Evolutionary conservation across 1,140 invertebrate genomes (phyloP).

Genomic region (Acromyrmex charruanus): DNA sequence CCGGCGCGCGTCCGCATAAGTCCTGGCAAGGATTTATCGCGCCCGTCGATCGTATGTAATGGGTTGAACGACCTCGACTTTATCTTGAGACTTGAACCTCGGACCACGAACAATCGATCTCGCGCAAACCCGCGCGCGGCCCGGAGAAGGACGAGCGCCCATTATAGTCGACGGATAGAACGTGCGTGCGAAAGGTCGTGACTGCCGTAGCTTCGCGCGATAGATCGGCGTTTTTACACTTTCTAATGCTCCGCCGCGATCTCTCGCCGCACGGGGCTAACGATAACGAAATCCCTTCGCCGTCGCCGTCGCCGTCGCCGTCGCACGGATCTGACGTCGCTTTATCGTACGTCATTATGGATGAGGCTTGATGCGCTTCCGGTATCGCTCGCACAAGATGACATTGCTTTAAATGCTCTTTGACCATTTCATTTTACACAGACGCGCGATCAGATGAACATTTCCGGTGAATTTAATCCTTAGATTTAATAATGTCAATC

Average conservation of each 20-base stretch:
- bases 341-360: slow-evolving; percentile 50
- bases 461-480: background rate
- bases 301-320: background rate
- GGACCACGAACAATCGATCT: slow-evolving; percentile 74
- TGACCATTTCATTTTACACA: slow-evolving; percentile 6
- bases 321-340: slow-evolving; percentile 3
- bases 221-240: slow-evolving; percentile 65
- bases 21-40: slow-evolving; percentile 76
- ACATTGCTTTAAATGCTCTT: slow-evolving; percentile 1
- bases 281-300: slow-evolving; percentile 62
- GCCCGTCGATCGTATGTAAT: slow-evolving; percentile 73
- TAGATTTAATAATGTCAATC: slow-evolving; percentile 6
- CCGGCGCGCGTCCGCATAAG: slow-evolving; percentile 46
- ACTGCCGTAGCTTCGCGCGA: slow-evolving; percentile 66
- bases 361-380: slow-evolving; percentile 20
- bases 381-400: slow-evolving; percentile 39
- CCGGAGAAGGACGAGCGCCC: slow-evolving; percentile 68
- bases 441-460: background rate
- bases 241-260: slow-evolving; percentile 70
- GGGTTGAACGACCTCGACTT: slow-evolving; percentile 79
- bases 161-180: slow-evolving; percentile 63
- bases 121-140: slow-evolving; percentile 59
- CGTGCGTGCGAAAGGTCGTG: slow-evolving; percentile 77
- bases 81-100: slow-evolving; percentile 76
- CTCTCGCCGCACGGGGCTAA: slow-evolving; percentile 65